Conservation (phyloP, 1,140 invertebrate genomes). For the Macrocentrus cingulum region DNA sequence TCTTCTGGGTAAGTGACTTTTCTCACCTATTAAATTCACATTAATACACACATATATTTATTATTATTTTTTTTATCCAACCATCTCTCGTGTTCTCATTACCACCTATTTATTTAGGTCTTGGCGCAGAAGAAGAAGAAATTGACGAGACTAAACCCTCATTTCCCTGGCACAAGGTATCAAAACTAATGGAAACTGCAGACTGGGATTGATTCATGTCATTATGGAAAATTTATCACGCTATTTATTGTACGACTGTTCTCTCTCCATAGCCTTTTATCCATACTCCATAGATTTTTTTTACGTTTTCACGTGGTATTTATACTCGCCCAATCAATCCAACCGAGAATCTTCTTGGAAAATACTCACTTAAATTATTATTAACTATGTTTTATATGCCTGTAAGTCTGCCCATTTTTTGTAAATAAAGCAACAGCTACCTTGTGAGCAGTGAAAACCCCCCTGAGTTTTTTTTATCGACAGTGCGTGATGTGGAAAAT, state of each 20-base stretch:
- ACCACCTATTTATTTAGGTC: conserved; percentile 12
- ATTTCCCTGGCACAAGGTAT: conserved; percentile 75
- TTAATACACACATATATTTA: not conserved
- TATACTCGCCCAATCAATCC: not conserved
- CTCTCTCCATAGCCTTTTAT: not conserved
- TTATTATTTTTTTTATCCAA: not conserved
- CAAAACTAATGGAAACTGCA: conserved; percentile 64
- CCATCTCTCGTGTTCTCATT: not conserved
- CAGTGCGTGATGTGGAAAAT: too few species aligned
- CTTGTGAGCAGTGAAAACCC: too few species aligned
- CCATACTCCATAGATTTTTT: too few species aligned
- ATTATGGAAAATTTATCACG: not conserved
- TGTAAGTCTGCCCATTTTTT: too few species aligned
- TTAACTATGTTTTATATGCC: too few species aligned
- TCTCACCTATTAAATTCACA: not conserved
- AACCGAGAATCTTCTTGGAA: too few species aligned
- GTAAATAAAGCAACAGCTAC: too few species aligned
- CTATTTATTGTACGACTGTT: not conserved
- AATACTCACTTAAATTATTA: too few species aligned
- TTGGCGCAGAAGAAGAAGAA: conserved; percentile 25
- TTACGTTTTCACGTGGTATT: too few species aligned
- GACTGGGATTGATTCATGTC: conserved; percentile 60
- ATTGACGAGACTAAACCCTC: conserved; percentile 33
- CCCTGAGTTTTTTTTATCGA: too few species aligned
- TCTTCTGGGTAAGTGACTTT: conserved; percentile 46